Percentiles rank a stretch among this genome's conserved stretches.
Conservation (phyloP, 1,140 invertebrate genomes). For the Drosophila ambigua region DNA sequence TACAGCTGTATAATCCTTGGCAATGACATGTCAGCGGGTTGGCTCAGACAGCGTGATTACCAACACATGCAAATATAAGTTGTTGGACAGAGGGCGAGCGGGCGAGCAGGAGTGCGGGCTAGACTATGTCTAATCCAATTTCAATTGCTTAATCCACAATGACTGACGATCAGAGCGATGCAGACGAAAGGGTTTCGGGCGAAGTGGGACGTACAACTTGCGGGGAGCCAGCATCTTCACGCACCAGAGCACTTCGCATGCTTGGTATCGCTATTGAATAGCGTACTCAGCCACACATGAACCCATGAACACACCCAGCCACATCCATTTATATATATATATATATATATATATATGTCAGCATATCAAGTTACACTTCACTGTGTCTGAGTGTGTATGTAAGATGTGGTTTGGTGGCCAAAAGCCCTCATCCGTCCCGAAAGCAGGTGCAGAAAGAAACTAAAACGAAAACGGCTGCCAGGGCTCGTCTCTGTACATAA, state of each 20-base stretch:
- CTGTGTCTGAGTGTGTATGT: conserved; percentile 59
- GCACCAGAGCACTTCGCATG: conserved; percentile 59
- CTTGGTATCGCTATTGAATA: conserved; percentile 59
- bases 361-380: conserved; percentile 69
- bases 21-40: conserved; percentile 53
- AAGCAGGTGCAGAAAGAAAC: conserved; percentile 22
- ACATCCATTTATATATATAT: neutral
- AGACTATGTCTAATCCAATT: conserved; percentile 56
- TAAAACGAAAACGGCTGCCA: conserved; percentile 6
- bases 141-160: conserved; percentile 71
- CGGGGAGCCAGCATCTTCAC: conserved; percentile 33
- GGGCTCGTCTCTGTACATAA: conserved; percentile 13
- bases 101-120: neutral
- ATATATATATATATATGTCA: conserved; percentile 38
- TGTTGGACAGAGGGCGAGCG: neutral
- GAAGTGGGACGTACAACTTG: conserved; percentile 5
- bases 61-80: conserved; percentile 50
- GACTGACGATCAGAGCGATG: conserved; percentile 56
- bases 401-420: conserved; percentile 42
- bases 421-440: neutral
- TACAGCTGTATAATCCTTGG: conserved; percentile 20
- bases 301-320: neutral
- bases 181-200: conserved; percentile 26
- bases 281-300: conserved; percentile 20
- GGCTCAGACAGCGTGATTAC: conserved; percentile 41